Evolutionary conservation across 2,797 vertebrate genomes (phyloP).

Genomic region (Gymnocypris eckloni): DNA sequence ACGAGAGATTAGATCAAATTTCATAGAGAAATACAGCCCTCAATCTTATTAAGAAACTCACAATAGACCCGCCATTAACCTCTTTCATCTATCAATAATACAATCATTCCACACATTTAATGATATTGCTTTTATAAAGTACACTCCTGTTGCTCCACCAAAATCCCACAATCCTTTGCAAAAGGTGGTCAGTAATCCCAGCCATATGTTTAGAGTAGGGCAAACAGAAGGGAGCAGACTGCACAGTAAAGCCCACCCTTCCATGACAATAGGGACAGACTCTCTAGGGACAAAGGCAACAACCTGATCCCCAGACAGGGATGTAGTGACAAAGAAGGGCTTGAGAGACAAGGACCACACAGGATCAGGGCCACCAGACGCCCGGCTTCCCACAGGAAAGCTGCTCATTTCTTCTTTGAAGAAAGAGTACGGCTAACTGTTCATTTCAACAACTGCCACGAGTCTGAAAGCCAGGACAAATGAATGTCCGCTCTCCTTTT

Average conservation of each 20-base stretch:
- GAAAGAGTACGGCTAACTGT: slow-evolving; percentile 25
- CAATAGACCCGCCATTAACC: slow-evolving; percentile 33
- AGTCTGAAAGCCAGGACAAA: slow-evolving; percentile 12
- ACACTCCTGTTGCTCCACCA: slow-evolving; percentile 39
- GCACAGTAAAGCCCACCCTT: slow-evolving; percentile 57
- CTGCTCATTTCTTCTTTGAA: slow-evolving; percentile 28
- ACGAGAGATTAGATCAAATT: slow-evolving; percentile 35
- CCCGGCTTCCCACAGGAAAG: slow-evolving; percentile 46
- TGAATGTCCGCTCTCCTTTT: background rate
- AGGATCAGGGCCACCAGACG: slow-evolving; percentile 59
- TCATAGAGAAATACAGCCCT: slow-evolving; percentile 32
- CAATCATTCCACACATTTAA: slow-evolving; percentile 44
- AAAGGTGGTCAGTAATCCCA: slow-evolving; percentile 64
- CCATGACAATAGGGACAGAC: slow-evolving; percentile 62
- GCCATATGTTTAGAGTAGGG: slow-evolving; percentile 59
- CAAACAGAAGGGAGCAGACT: slow-evolving; percentile 59
- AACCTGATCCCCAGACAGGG: slow-evolving; percentile 64
- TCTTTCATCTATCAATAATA: slow-evolving; percentile 51
- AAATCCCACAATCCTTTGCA: slow-evolving; percentile 56
- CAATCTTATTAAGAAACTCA: slow-evolving; percentile 47
- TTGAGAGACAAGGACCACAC: slow-evolving; percentile 63
- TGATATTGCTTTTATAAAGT: slow-evolving; percentile 54
- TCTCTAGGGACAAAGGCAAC: slow-evolving; percentile 63
- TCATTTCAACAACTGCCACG: slow-evolving; percentile 29
- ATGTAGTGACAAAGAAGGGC: slow-evolving; percentile 55